Evolutionary conservation across 2,888 invertebrate species (phyloP), one percentile per base, ranked within the genome.

Genomic region (Hecatera dysodea): DNA sequence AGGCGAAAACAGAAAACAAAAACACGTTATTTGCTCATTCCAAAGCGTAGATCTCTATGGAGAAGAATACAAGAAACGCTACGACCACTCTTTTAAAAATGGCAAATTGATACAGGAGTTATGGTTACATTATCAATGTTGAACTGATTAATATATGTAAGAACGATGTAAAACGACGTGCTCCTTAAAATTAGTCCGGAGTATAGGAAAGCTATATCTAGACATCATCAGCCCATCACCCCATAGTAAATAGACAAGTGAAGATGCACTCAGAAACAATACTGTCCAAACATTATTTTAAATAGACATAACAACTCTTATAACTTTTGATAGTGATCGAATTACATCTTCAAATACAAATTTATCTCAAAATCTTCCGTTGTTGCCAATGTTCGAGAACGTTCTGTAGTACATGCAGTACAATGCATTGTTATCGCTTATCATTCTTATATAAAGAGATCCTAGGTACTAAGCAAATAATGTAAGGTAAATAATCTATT

Each of bases 401-500:
- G 12, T 66, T 65, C 56, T 57, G 5, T 42, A 27, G 24, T 19
- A 29, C 9, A n/a, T 59, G 53, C n/a, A 3, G 8, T 22, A 56
- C 2, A 46, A 53, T 72, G 39, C 39, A 61, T n/a, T 57, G n/a
- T 22, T 64, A 64, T 64, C 53, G 57, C 19, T 48, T 62, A 61
- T 48, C 33, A 9, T 56, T 56, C 12, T 33, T 24, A 70, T 22
- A 12, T 62, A 48, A 53, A 50, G 19, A 46, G 22, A 70, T 59
- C 12, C 52, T 19, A 50, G 6, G n/a, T 24, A 27, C 29, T 29
- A 46, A n/a, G 15, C 52, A 67, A 62, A 74, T 74, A 67, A 17
- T 48, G 33, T 39, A 76, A 29, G 15, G 9, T 48, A 66, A 52
- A 42, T 71, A 72, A 53, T 46, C 17, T 57, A 36, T 59, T 59